phyloP scores from a whole-genome alignment of 2,113 vertebrate species.

The Castor canadensis region DNA sequence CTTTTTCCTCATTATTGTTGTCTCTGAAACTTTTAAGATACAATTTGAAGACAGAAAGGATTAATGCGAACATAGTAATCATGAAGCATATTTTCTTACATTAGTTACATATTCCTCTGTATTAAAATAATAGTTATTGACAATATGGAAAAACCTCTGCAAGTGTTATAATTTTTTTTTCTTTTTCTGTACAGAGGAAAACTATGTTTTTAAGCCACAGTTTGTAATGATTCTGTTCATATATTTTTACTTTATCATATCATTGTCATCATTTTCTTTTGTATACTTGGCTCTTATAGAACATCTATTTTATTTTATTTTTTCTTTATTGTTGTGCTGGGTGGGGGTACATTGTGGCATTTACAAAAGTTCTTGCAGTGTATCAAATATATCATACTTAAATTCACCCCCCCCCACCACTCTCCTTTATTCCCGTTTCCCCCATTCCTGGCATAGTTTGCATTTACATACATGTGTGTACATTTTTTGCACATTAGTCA shows the following conservation, averaged over 20 bases:
- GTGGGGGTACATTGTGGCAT: no score
- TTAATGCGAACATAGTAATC: not conserved
- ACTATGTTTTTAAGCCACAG: not conserved
- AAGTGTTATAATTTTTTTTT: not conserved
- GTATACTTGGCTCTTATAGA: slow-evolving; percentile 14
- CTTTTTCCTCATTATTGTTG: not conserved
- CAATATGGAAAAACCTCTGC: not conserved
- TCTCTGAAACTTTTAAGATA: slow-evolving; percentile 24
- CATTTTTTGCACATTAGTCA: no score
- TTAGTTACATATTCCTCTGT: not conserved
- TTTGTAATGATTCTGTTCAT: slow-evolving; percentile 13
- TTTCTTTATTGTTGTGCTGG: no score
- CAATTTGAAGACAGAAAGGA: slow-evolving; percentile 19
- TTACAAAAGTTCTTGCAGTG: no score
- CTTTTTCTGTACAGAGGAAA: not conserved
- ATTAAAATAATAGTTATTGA: slow-evolving; percentile 18
- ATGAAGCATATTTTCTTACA: not conserved
- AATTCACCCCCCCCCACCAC: no score
- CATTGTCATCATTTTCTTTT: not conserved
- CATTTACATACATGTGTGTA: no score
- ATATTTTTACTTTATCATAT: not conserved
- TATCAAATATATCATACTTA: no score
- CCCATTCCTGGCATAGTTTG: no score
- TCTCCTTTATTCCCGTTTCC: no score
- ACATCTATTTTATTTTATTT: no score